These are phyloP conservation scores for Australoheros facetus DNA, from an alignment of 2,797 vertebrate species.

Conservation along the genomic window DNA sequence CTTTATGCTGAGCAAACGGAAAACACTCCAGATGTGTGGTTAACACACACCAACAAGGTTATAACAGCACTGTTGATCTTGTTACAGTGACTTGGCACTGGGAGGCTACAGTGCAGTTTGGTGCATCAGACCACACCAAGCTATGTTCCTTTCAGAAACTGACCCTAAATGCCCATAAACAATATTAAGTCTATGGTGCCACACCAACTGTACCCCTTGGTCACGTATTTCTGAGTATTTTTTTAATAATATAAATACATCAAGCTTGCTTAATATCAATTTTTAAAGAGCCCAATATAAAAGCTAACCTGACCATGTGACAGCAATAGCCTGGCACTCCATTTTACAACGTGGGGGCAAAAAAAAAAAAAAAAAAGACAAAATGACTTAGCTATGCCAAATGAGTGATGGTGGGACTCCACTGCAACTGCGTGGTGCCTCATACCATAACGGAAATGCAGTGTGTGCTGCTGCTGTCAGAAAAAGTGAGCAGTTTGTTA, in stretches of 20 bases:
- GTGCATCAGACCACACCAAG: neutral
- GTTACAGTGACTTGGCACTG: conserved; percentile 13
- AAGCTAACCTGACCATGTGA: neutral
- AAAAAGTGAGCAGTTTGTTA: conserved; percentile 5
- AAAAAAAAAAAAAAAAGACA: conserved; percentile 5
- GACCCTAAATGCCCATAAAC: neutral
- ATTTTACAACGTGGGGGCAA: neutral
- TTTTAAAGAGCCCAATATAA: neutral
- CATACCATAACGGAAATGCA: neutral
- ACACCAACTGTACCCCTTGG: neutral
- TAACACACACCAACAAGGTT: conserved; percentile 21
- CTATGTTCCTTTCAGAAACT: neutral
- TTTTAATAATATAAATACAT: neutral
- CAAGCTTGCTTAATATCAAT: neutral
- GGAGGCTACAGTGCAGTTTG: conserved; percentile 13
- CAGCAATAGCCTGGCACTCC: neutral
- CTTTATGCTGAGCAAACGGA: neutral
- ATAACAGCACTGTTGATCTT: conserved; percentile 11
- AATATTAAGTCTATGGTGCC: neutral
- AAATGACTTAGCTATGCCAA: conserved; percentile 2
- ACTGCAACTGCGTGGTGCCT: conserved; percentile 2
- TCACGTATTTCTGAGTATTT: neutral
- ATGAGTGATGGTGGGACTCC: neutral
- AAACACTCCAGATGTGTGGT: conserved; percentile 35
- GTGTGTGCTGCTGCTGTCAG: neutral